Evolutionary conservation across 37 sponge, comb jelly and placozoan genomes (phyloP).

Genomic region (Hexactinellida sp.): DNA sequence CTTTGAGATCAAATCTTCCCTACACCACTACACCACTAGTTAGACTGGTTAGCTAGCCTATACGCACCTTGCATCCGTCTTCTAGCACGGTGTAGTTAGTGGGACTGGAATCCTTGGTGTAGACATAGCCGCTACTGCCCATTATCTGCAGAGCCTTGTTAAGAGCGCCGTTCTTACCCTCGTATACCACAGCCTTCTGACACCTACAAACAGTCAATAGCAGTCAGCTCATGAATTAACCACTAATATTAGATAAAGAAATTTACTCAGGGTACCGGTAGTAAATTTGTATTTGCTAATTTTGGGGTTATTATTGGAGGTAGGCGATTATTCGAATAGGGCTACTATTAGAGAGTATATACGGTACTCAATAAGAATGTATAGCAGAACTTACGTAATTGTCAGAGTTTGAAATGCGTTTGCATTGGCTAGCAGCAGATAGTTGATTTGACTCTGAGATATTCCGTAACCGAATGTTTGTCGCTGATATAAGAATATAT

Average conservation of each 20-base stretch:
- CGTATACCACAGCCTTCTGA: background rate
- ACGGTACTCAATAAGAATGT: no score
- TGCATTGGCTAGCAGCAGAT: background rate
- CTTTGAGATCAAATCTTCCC: no score
- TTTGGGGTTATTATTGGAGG: no score
- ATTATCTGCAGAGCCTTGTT: background rate
- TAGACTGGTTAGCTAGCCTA: no score
- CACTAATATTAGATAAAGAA: no score
- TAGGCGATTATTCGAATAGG: no score
- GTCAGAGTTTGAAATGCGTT: background rate
- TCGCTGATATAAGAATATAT: background rate
- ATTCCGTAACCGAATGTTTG: background rate
- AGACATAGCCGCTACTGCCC: background rate
- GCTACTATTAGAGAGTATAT: no score
- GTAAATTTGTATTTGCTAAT: no score
- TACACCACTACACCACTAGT: no score
- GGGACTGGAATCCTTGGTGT: background rate
- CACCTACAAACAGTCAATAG: background rate
- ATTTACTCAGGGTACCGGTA: no score
- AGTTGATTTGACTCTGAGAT: background rate
- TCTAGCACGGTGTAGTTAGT: background rate
- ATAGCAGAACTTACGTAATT: constrained; percentile 5
- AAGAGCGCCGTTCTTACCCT: background rate
- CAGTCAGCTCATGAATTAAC: no score
- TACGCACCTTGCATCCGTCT: background rate